Evolutionary conservation across 2,888 invertebrate species (phyloP).

Genomic region (Sceliomorpha sp.): DNA sequence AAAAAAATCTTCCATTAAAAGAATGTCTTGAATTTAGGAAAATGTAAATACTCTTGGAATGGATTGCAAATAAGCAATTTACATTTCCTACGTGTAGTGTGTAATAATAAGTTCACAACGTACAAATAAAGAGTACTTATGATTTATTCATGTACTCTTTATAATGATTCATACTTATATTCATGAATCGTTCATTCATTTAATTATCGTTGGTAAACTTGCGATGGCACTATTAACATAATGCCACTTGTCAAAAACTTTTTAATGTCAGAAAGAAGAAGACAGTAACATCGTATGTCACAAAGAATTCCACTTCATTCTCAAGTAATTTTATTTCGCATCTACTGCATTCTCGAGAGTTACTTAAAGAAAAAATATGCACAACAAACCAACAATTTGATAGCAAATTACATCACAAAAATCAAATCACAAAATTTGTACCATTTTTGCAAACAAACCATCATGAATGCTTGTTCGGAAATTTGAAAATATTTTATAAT

Average conservation of each 20-base stretch:
- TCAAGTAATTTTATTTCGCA: neutral
- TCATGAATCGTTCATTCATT: too few species aligned
- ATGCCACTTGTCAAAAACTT: neutral
- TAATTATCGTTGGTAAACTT: too few species aligned
- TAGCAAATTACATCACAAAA: neutral
- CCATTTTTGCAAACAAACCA: neutral
- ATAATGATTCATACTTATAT: too few species aligned
- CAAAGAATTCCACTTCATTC: neutral
- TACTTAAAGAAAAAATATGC: neutral
- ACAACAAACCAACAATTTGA: neutral
- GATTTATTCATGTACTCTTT: too few species aligned
- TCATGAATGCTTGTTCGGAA: neutral
- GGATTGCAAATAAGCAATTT: too few species aligned
- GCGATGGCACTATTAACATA: too few species aligned
- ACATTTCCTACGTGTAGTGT: too few species aligned
- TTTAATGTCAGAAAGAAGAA: neutral
- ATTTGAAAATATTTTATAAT: constrained; percentile 1
- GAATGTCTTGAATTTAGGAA: too few species aligned
- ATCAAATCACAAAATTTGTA: neutral
- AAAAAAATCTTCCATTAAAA: too few species aligned
- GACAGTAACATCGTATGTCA: neutral
- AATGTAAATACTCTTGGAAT: too few species aligned
- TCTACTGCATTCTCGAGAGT: neutral
- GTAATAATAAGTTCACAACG: too few species aligned
- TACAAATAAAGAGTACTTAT: too few species aligned